A percentile compares a stretch with the other conserved stretches of the same genome.
Evolutionary conservation across 2,797 vertebrate genomes (phyloP).

Genomic region (Leptatherina wallacei): DNA sequence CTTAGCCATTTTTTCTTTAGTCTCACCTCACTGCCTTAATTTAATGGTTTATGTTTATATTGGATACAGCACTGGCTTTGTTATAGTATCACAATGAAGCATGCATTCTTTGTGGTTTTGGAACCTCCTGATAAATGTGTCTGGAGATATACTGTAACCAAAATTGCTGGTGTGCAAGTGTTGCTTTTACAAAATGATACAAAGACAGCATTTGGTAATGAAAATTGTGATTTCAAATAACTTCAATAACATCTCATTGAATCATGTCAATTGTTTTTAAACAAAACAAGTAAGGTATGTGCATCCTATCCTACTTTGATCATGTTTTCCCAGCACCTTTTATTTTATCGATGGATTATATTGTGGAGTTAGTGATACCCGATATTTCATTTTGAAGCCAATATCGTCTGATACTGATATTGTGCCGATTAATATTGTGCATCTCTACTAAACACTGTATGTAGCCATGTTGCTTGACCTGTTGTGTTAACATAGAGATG

Average conservation of each 20-base stretch:
- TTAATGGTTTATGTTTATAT: slow-evolving; percentile 41
- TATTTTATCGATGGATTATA: too few species aligned
- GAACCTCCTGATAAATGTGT: slow-evolving; percentile 26
- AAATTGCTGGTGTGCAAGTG: slow-evolving; percentile 1
- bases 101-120: slow-evolving; percentile 11
- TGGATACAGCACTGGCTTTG: slow-evolving; percentile 23
- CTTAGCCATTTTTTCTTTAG: slow-evolving; percentile 64
- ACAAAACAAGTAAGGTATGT: too few species aligned
- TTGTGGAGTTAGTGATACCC: too few species aligned
- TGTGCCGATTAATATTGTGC: too few species aligned
- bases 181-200: slow-evolving; percentile 14
- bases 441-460: background rate
- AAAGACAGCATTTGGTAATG: background rate
- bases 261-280: too few species aligned
- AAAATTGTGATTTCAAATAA: background rate
- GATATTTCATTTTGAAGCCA: too few species aligned
- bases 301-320: too few species aligned
- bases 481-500: background rate
- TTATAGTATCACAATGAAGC: slow-evolving; percentile 14
- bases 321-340: too few species aligned
- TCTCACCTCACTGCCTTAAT: slow-evolving; percentile 55
- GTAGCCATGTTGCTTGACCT: background rate
- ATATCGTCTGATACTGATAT: too few species aligned
- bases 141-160: background rate
- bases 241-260: too few species aligned